Evolutionary conservation across 2,113 vertebrate species (phyloP), one percentile per base, ranked within the genome.

Genomic region (Telmatochromis brachygnathus): DNA sequence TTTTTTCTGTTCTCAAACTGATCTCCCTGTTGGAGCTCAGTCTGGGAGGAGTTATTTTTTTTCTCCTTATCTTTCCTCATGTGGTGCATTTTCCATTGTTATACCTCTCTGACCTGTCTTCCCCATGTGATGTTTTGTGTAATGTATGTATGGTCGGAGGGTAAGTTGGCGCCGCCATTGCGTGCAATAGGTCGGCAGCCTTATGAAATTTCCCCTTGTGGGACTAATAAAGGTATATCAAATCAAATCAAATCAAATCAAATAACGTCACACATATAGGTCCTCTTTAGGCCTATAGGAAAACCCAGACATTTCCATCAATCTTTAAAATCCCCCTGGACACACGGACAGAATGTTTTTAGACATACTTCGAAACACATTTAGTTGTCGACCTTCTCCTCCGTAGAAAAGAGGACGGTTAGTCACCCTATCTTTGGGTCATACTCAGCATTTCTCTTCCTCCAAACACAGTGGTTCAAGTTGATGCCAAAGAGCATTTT

Each of bases 241-340:
- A 54, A 51, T 51, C 49, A 51, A 51, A 54, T 56, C 12, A 26
- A 54, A 54, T 56, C 12, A 26, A 54, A 54, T 56, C 12, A 26
- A 56, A 58, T 19, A 10, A 3, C 3, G 9, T 60, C 15, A 60
- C 15, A 60, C 56, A 60, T 60, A 60, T 33, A 33, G 56, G 28
- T 60, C 56, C 58, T 60, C 58, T 60, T 33, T 33, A 60, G 56
- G 56, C 26, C 56, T 60, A 17, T 17, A 60, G 56, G 56, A 60
- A 60, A 60, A 4, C 28, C 58, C 58, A 62, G 28, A 62, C 15
- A 62, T 62, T 62, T 60, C 28, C 58, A 33, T 60, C 58, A 60
- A 33, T 60, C 28, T 33, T 60, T 0, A 60, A 19, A 60, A 60
- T 60, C 58, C 15, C 28, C 58, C 58, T 33, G 28, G 15, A 60